Evolutionary conservation across 2,797 vertebrate genomes (phyloP).

Genomic region (Heteromormyrus szaboi): DNA sequence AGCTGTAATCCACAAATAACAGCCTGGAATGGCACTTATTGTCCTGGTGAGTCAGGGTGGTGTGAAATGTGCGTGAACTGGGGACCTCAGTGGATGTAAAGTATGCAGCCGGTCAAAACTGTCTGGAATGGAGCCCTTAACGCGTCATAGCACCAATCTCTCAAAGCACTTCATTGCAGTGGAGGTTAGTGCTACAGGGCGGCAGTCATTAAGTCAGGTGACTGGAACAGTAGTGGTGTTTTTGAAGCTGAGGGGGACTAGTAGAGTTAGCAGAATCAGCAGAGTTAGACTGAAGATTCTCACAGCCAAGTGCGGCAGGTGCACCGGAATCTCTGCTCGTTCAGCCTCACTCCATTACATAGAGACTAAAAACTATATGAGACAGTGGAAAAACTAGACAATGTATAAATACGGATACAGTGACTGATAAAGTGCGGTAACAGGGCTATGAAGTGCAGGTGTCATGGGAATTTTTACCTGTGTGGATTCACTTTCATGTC

Average conservation of each 20-base stretch:
- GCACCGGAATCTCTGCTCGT: background rate
- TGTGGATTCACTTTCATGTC: background rate
- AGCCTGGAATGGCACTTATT: background rate
- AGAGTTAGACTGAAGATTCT: background rate
- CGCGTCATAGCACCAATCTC: no score
- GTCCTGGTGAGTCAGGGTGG: no score
- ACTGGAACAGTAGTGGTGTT: no score
- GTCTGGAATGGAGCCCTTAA: no score
- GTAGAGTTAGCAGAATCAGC: background rate
- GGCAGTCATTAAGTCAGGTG: no score
- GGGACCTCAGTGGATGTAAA: no score
- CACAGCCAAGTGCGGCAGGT: background rate
- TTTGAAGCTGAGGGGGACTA: no score
- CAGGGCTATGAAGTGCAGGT: background rate
- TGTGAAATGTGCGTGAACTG: no score
- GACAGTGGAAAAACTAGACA: background rate
- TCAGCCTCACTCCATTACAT: background rate
- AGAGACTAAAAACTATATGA: background rate
- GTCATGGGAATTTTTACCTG: background rate
- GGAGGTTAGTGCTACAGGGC: no score
- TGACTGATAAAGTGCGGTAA: background rate
- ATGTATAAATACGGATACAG: background rate
- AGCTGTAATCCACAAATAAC: background rate
- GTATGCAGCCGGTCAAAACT: no score
- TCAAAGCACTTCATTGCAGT: no score